Evolutionary conservation across 2,113 vertebrate species (phyloP).

Genomic region (Ancistrus triradiatus): DNA sequence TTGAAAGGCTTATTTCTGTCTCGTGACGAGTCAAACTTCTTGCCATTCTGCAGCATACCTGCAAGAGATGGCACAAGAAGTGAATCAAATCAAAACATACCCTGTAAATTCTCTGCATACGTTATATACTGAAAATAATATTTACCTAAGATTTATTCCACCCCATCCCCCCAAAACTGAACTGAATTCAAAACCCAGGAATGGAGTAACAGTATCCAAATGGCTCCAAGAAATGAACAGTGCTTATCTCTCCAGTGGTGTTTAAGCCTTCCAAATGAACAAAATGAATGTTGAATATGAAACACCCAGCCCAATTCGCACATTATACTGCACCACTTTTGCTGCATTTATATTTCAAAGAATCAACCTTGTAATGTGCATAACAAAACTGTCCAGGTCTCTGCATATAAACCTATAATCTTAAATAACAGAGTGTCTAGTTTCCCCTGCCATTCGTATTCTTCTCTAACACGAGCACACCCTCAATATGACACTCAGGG

Average conservation of each 20-base stretch:
- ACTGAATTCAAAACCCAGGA: slow-evolving; percentile 21
- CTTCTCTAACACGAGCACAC: too few species aligned
- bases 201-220: slow-evolving; percentile 33
- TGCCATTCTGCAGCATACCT: slow-evolving; percentile 98
- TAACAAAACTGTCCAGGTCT: too few species aligned
- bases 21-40: slow-evolving; percentile 98
- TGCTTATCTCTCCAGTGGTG: slow-evolving; percentile 47
- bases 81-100: background rate
- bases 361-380: too few species aligned
- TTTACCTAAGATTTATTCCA: too few species aligned
- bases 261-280: slow-evolving; percentile 54
- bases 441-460: too few species aligned
- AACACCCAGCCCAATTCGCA: slow-evolving; percentile 26
- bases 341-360: too few species aligned
- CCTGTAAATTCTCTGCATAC: too few species aligned
- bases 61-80: slow-evolving; percentile 18
- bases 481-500: too few species aligned
- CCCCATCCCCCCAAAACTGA: background rate
- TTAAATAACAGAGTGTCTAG: too few species aligned
- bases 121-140: too few species aligned
- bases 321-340: too few species aligned
- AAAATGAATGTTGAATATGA: slow-evolving; percentile 57
- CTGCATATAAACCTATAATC: too few species aligned
- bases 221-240: slow-evolving; percentile 31
- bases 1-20: slow-evolving; percentile 98